Evolutionary conservation across 2,888 invertebrate species (phyloP).

Genomic region (Mimumesa dahlbomi): DNA sequence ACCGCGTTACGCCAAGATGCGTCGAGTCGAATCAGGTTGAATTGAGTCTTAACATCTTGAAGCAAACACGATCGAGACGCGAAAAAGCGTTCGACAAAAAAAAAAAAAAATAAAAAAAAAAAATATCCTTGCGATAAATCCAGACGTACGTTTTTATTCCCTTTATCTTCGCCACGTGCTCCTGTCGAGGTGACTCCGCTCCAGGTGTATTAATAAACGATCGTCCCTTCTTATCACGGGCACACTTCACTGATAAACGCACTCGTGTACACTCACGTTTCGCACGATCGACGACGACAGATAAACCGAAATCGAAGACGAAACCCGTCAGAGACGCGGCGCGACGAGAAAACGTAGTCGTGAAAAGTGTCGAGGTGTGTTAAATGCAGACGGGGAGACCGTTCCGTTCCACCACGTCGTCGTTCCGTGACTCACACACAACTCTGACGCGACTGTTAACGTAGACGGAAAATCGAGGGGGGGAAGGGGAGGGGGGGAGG

Average conservation of each 20-base stretch:
- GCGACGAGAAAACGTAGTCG: slow-evolving; percentile 38
- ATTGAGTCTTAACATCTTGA: too few relatives aligned
- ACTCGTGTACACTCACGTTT: neutral
- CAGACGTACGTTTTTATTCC: too few relatives aligned
- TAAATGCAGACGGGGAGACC: slow-evolving; percentile 20
- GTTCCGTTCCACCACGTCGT: slow-evolving; percentile 42
- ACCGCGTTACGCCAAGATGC: too few relatives aligned
- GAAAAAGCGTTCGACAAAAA: too few relatives aligned
- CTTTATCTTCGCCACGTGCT: too few relatives aligned
- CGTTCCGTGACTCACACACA: slow-evolving; percentile 60
- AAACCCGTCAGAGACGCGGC: neutral
- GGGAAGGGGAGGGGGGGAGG: slow-evolving; percentile 24
- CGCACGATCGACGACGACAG: slow-evolving; percentile 25
- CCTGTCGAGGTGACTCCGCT: too few relatives aligned
- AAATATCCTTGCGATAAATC: too few relatives aligned
- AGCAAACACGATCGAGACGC: too few relatives aligned
- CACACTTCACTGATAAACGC: slow-evolving; percentile 8
- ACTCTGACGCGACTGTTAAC: slow-evolving; percentile 51
- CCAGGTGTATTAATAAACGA: slow-evolving; percentile 31
- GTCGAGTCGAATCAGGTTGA: too few relatives aligned
- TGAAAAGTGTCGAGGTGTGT: slow-evolving; percentile 30
- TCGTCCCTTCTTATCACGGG: slow-evolving; percentile 33
- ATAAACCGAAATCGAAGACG: slow-evolving; percentile 1
- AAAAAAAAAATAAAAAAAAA: too few relatives aligned
- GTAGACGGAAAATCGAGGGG: slow-evolving; percentile 30